Conservation (phyloP, 2,113 vertebrate species). For the Barnardius zonarius region DNA sequence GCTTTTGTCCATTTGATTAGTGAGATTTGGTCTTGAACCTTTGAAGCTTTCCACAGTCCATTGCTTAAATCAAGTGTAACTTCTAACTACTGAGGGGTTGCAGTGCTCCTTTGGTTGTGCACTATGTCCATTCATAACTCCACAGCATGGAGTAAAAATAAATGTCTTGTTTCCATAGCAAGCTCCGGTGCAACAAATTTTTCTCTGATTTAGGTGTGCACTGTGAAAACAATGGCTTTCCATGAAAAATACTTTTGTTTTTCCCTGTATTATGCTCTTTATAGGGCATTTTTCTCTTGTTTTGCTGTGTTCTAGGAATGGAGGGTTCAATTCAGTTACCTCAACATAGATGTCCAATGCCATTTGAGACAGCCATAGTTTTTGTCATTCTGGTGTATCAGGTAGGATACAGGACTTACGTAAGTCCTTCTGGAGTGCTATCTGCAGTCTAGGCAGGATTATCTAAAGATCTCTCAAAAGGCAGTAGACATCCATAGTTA, state of each 20-base stretch:
- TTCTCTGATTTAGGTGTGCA: not conserved
- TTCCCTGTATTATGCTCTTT: not conserved
- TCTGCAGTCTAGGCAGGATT: not conserved
- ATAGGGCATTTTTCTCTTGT: not conserved
- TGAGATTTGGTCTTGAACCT: not conserved
- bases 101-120: not conserved
- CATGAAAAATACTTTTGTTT: not conserved
- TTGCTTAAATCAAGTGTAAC: not conserved
- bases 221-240: not conserved
- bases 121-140: not conserved
- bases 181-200: not conserved
- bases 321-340: not conserved
- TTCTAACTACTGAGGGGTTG: not conserved
- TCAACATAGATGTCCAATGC: not conserved
- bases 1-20: not conserved
- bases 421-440: not conserved
- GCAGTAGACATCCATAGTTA: not conserved
- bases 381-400: fast-evolving
- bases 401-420: not conserved
- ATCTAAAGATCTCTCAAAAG: not conserved
- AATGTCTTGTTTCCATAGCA: not conserved
- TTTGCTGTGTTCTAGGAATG: not conserved
- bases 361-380: not conserved
- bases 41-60: not conserved
- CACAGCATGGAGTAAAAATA: not conserved